Conservation (phyloP, 2,888 invertebrate species). For the Hyles lineata region DNA sequence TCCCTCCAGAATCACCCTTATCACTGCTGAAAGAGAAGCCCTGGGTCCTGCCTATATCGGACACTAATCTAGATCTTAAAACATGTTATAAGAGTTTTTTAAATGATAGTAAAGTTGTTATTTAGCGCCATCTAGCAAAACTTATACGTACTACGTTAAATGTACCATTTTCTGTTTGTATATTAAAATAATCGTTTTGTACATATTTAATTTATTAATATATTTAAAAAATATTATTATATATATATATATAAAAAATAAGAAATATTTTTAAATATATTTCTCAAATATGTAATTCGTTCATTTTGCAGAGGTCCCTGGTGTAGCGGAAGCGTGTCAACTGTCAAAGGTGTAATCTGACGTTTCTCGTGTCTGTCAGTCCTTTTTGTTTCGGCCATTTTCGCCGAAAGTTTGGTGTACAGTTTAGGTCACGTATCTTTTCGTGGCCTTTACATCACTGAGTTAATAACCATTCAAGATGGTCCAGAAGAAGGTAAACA, state of each 20-base stretch:
- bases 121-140: not conserved
- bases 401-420: conserved; percentile 80
- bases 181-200: not conserved
- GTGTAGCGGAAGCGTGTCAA: conserved; percentile 46
- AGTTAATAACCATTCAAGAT: conserved; percentile 77
- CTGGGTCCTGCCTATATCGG: too few species aligned
- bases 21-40: too few species aligned
- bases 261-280: not conserved
- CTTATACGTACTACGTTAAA: not conserved
- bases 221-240: not conserved
- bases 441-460: conserved; percentile 81
- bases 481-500: conserved; percentile 85
- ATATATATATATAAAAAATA: not conserved
- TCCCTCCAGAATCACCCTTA: too few species aligned
- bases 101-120: not conserved
- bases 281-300: not conserved
- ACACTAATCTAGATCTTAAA: too few species aligned
- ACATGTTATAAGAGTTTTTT: too few species aligned
- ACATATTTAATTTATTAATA: too few species aligned
- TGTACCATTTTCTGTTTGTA: not conserved
- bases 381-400: conserved; percentile 83
- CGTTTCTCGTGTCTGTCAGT: conserved; percentile 46
- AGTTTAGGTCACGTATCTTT: conserved; percentile 79
- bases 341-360: conserved; percentile 38
- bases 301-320: not conserved